These are phyloP conservation scores for Platyrinchus mystaceus DNA, from an alignment of 2,797 vertebrate genomes.

Conservation along the genomic window DNA sequence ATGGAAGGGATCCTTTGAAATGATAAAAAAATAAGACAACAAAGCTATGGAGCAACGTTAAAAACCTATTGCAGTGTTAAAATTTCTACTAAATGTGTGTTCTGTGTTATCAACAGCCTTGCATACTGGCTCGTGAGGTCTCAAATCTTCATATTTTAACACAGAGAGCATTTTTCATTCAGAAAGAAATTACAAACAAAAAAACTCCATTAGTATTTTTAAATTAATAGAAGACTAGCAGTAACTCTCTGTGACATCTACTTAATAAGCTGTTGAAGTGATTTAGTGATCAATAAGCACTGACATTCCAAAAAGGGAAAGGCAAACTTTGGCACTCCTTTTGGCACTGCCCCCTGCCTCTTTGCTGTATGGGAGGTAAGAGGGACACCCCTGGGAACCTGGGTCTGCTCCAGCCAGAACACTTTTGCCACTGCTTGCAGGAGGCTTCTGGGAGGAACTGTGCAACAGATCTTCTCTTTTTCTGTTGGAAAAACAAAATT, in stretches of 20 bases:
- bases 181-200: conserved; percentile 38
- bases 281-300: conserved; percentile 63
- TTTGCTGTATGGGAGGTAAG: not conserved
- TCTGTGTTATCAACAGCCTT: not conserved
- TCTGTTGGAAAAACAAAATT: not conserved
- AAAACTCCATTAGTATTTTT: conserved; percentile 28
- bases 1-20: conserved; percentile 36
- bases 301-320: conserved; percentile 63
- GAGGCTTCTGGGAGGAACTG: not conserved
- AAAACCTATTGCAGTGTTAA: not conserved
- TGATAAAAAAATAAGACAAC: conserved; percentile 1
- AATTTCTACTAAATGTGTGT: not conserved
- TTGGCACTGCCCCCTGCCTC: not conserved
- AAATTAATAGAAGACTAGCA: conserved; percentile 43
- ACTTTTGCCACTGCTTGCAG: not conserved
- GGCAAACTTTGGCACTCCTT: conserved; percentile 50
- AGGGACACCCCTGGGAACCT: not conserved
- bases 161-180: conserved; percentile 33
- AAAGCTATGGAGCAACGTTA: not conserved
- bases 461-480: not conserved
- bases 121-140: not conserved
- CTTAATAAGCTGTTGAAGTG: conserved; percentile 68
- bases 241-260: conserved; percentile 68
- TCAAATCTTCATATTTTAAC: conserved; percentile 9
- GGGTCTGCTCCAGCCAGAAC: not conserved